Conservation (phyloP, 2,113 vertebrate genomes). For the Eolophus roseicapilla region DNA sequence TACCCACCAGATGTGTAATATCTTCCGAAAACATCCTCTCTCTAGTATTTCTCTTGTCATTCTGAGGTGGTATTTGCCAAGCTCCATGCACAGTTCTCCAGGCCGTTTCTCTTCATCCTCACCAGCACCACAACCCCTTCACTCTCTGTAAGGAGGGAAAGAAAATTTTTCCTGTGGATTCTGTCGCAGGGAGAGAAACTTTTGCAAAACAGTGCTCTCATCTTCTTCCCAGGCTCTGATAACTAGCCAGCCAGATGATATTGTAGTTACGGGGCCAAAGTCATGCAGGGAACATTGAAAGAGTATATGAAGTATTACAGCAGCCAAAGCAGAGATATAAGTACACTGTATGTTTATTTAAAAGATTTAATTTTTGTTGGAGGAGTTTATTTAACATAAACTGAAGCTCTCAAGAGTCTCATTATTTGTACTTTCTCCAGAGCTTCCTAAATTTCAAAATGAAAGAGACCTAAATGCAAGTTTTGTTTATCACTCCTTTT, state of each 20-base stretch:
- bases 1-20: not conserved
- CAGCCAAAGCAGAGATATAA: not conserved
- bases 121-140: not conserved
- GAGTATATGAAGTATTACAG: not conserved
- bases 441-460: not conserved
- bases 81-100: not conserved
- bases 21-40: not conserved
- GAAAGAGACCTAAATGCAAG: not conserved
- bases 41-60: not conserved
- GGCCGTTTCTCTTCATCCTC: not conserved
- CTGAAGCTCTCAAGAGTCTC: not conserved
- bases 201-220: not conserved
- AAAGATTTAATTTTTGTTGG: not conserved
- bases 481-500: not conserved
- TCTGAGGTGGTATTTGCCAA: not conserved
- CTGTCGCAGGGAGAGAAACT: not conserved
- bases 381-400: not conserved
- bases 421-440: not conserved
- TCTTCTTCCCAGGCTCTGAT: not conserved
- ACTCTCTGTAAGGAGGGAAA: not conserved
- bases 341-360: not conserved
- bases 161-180: not conserved
- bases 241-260: not conserved
- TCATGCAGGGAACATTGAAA: not conserved
- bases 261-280: not conserved